Base-by-base conservation (phyloP, 1,140 invertebrate species). In the Euwallacea similis region DNA sequence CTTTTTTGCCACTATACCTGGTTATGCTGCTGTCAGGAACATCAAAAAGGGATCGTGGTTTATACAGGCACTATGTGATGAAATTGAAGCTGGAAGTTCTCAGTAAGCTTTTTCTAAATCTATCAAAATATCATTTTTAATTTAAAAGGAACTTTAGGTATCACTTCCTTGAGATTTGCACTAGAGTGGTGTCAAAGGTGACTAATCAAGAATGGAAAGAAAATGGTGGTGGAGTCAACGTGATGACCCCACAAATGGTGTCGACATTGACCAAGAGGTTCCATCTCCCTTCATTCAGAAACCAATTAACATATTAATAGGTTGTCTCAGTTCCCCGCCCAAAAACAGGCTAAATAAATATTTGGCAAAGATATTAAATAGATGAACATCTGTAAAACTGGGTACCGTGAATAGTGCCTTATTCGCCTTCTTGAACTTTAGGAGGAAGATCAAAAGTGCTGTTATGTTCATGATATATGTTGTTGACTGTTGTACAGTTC, bases 21-120 rank as follows among this genome's bases (percentile, higher is more conserved):
- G 90, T 88, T 88, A 84, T 79, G 92, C 85, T 74, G 91, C 90
- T 0, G 91, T 91, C 84, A 82, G 91, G 43, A 91, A 92, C 78
- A 86, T 86, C 6, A 84, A 85, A 8, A 83, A 83, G 43, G 89
- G 89, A 2, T 90, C 90, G 0, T 93, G 92, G 92, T 93, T 93
- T 77, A 87, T 93, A 44, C 91, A 93, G 80, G 86, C 87, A 0
- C 77, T 93, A 7, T 89, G 86, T 71, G 72, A 84, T 0, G 85
- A 88, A 6, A 79, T 93, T 0, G 78, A 84, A 11, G 77, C 81
- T n/a, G 79, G 85, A 68, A 79, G 42, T 21, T 10, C 65, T n/a
- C 66, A 66, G 75, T 77, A 76, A 72, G 61, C 62, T 66, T 10
- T 7, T 50, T 55, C 6, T 3, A 7, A 9, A 11, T 41, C 16